Evolutionary conservation across 2,797 vertebrate species (phyloP).

Genomic region (Strix occidentalis): DNA sequence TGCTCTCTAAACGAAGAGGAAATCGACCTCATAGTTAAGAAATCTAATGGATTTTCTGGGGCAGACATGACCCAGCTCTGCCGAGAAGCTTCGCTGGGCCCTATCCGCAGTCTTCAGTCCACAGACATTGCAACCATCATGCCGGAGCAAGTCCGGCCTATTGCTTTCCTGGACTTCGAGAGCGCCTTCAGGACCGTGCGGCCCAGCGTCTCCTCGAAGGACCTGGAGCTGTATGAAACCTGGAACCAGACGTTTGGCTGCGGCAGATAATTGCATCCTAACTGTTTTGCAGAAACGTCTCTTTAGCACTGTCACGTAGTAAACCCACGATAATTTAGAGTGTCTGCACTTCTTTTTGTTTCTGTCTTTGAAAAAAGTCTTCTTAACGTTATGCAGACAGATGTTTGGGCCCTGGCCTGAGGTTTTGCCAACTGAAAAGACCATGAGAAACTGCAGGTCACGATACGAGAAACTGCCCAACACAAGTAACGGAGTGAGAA

Average conservation of each 20-base stretch:
- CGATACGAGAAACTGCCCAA: not conserved
- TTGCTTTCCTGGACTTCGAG: constrained; percentile 87
- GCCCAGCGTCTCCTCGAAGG: constrained; percentile 89
- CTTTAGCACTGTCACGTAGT: fast-evolving
- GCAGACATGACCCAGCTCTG: constrained; percentile 97
- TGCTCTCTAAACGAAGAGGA: constrained; percentile 82
- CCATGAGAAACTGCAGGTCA: not conserved
- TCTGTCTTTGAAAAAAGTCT: not conserved
- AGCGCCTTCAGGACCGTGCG: constrained; percentile 88
- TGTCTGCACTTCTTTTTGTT: not conserved
- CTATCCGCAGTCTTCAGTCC: constrained; percentile 90
- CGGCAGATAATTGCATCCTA: constrained; percentile 76
- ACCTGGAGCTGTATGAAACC: constrained; percentile 90
- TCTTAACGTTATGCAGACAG: not conserved
- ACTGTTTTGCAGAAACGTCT: fast-evolving
- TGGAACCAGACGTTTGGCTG: constrained; percentile 96
- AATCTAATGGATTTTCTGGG: constrained; percentile 89
- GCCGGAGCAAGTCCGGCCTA: constrained; percentile 89
- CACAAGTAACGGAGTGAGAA: not conserved
- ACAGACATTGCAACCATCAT: constrained; percentile 89
- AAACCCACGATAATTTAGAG: not conserved
- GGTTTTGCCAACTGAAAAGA: not conserved
- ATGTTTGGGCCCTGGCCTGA: not conserved
- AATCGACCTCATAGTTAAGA: constrained; percentile 79
- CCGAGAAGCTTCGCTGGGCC: constrained; percentile 93